Evolutionary conservation across 2,888 invertebrate genomes (phyloP), one percentile per base, ranked within the genome.

Genomic region (Lepidocyrtoides sp.): DNA sequence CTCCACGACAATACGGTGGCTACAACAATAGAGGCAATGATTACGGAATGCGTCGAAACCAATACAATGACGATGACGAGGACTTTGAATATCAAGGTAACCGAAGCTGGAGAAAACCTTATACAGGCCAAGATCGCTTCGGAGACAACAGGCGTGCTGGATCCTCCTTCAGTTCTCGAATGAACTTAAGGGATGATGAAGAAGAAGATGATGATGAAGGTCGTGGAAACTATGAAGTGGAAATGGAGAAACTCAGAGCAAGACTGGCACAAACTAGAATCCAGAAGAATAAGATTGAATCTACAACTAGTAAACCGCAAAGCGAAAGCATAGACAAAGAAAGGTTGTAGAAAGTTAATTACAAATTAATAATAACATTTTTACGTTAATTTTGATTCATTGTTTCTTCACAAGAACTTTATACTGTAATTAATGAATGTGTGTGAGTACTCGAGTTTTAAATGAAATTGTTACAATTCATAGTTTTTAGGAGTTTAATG

Each of bases 241-340:
- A 84, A 41, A 79, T 90, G 85, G n/a, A 90, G 14, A 79, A 66
- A 36, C 26, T 90, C 0, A 51, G 85, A 20, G 79, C 44, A 29
- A 57, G 85, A 41, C 10, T 83, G 48, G 8, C 26, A 0, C 14
- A 60, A 60, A 57, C 17, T 2, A 89, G 75, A 41, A 41, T 26
- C 8, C 14, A 44, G 32, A 79, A 41, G 60, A n/a, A n/a, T n/a
- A n/a, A n/a, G n/a, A n/a, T n/a, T n/a, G 20, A 8, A 4, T 41
- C 54, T 32, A 1, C n/a, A 8, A 20, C 17, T 1, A 8, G 29
- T n/a, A 57, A 36, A 57, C 1, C 41, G 36, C n/a, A 20, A 51
- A 29, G 44, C 17, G 36, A 36, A 63, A 63, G 63, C 41, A 8
- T 32, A 7, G 69, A 44, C 14, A 26, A 29, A 26, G 84, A 84